phyloP scores from a whole-genome alignment of 2,888 invertebrate species.

The Tinea pellionella region DNA sequence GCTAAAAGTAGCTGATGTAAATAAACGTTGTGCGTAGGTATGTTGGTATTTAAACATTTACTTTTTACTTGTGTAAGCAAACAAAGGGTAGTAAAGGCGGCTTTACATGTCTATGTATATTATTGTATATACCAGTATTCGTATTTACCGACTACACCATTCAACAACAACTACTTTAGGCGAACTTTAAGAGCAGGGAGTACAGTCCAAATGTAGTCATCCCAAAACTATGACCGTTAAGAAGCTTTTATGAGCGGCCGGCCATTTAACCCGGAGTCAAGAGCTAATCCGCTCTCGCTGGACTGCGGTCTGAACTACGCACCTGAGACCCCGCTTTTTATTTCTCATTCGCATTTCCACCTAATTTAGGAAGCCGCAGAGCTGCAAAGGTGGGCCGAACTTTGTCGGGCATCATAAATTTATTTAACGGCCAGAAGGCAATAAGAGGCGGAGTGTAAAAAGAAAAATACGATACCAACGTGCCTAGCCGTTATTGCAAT shows the following conservation, averaged over 20 bases:
- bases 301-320: conserved; percentile 37
- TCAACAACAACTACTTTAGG: background rate
- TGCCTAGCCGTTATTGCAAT: conserved; percentile 71
- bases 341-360: conserved; percentile 61
- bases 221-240: conserved; percentile 31
- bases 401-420: conserved; percentile 69
- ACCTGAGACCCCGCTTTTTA: conserved; percentile 62
- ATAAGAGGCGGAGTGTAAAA: conserved; percentile 69
- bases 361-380: conserved; percentile 56
- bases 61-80: background rate
- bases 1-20: background rate
- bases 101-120: background rate
- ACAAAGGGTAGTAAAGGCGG: background rate
- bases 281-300: conserved; percentile 43
- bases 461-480: conserved; percentile 71
- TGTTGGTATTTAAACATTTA: background rate
- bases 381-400: conserved; percentile 62
- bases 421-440: conserved; percentile 68
- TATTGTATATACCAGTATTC: background rate
- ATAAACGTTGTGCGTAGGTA: background rate
- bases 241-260: conserved; percentile 61
- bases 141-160: background rate
- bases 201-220: background rate
- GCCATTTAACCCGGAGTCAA: conserved; percentile 60
- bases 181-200: background rate